Percentiles rank a stretch among this genome's conserved stretches.
Conservation (phyloP, 2,113 vertebrate genomes). For the Channa maculata region DNA sequence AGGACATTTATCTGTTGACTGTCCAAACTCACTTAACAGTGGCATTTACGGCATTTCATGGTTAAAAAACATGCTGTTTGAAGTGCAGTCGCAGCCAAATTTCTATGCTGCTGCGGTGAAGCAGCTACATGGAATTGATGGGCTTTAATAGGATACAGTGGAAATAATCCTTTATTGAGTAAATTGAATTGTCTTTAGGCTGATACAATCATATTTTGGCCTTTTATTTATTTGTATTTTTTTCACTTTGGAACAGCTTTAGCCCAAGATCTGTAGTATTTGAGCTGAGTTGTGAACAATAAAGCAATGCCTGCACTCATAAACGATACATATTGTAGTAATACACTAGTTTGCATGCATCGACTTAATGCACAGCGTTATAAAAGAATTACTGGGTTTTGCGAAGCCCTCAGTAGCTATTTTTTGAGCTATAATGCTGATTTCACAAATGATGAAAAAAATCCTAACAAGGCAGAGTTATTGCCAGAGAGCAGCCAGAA, state of each 20-base stretch:
- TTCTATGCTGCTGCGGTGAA: not conserved
- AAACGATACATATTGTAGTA: not conserved
- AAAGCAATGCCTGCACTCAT: not conserved
- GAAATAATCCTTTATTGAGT: too few relatives aligned
- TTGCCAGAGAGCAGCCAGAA: constrained; percentile 52
- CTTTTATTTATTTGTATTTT: too few relatives aligned
- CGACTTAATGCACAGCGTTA: not conserved
- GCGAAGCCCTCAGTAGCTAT: constrained; percentile 12
- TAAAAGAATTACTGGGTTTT: constrained; percentile 3
- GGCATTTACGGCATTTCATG: not conserved
- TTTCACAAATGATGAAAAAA: constrained; percentile 35
- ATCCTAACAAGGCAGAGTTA: constrained; percentile 34
- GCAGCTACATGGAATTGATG: too few relatives aligned
- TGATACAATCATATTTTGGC: too few relatives aligned
- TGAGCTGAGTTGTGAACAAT: not conserved
- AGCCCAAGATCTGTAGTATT: not conserved
- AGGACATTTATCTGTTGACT: constrained; percentile 24
- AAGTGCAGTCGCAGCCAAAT: not conserved
- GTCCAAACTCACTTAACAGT: not conserved
- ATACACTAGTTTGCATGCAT: not conserved
- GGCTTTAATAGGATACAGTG: too few relatives aligned
- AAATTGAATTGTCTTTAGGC: too few relatives aligned
- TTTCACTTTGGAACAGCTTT: not conserved
- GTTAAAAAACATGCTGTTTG: not conserved
- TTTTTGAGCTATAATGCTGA: constrained; percentile 53